Evolutionary conservation across 2,888 invertebrate genomes (phyloP), one percentile per base, ranked within the genome.

Genomic region (Lutraria lutraria): DNA sequence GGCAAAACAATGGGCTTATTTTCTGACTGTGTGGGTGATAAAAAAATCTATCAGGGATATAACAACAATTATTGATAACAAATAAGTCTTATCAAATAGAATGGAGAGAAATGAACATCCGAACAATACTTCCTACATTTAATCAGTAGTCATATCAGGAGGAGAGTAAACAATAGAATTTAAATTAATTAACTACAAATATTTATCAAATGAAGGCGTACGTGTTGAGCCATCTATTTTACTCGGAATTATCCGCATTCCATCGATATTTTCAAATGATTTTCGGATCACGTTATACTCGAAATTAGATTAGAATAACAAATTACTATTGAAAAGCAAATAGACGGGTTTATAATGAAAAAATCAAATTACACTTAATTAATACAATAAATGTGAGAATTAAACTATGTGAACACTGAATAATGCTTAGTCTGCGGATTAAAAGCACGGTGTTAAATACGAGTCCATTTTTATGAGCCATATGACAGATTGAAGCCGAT

Each of bases 121-220:
- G 25, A n/a, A 68, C 25, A 25, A 68, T 68, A 68, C n/a, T 68
- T 25, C 60, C 63, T 68, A 25, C 63, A 68, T 68, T 68, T 68
- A 68, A 68, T 68, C 63, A 68, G 63, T 68, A 68, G n/a, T n/a
- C 63, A 25, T 68, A 68, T n/a, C 63, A 68, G 25, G 63, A 12
- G 25, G 10, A 63, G n/a, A 68, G n/a, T 68, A 68, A 68, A 68
- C 63, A 68, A 25, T 68, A 68, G 63, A 68, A 25, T 68, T 68
- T 68, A 68, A 68, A 68, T 68, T 68, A 68, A 68, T 68, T 68
- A 68, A 68, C 63, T 25, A 12, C 25, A 68, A 68, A 68, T 68
- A 68, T 68, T 68, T 68, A 25, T 4, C 63, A 68, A 68, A 68
- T 68, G 3, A 68, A 68, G 63, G 25, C 25, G 25, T 25, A 68